phyloP scores from a whole-genome alignment of 92 coral and sea anemone genomes.

The Umimayanthus kanabou region DNA sequence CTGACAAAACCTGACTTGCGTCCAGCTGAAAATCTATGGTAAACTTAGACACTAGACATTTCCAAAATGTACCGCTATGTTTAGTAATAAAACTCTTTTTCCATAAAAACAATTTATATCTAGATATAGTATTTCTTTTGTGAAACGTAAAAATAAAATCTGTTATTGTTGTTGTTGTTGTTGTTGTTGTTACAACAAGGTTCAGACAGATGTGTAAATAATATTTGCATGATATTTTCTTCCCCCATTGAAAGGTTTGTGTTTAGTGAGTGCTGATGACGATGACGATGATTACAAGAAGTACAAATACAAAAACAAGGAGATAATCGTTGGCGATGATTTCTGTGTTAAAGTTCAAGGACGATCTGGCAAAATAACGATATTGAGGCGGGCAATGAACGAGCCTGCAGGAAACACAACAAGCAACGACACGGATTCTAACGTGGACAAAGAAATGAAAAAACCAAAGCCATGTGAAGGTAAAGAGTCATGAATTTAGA shows the following conservation, averaged over 20 bases:
- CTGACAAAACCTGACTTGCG: no score
- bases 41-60: no score
- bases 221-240: no score
- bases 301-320: background rate
- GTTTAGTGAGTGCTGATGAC: background rate
- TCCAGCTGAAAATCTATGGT: no score
- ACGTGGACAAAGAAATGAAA: background rate
- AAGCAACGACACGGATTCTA: background rate
- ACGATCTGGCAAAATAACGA: background rate
- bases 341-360: slow-evolving; percentile 14
- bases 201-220: no score
- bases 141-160: no score
- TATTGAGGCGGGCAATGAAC: slow-evolving; percentile 4
- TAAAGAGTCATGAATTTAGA: background rate
- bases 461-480: slow-evolving; percentile 14
- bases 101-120: no score
- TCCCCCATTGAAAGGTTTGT: slow-evolving; percentile 6
- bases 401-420: slow-evolving; percentile 8
- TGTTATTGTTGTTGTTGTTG: no score
- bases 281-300: background rate
- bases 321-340: background rate
- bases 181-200: no score
- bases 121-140: no score
- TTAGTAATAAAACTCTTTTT: no score
- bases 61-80: no score